These are phyloP conservation scores for Rana temporaria DNA, from an alignment of 2,113 vertebrate genomes.

Conservation along the genomic window DNA sequence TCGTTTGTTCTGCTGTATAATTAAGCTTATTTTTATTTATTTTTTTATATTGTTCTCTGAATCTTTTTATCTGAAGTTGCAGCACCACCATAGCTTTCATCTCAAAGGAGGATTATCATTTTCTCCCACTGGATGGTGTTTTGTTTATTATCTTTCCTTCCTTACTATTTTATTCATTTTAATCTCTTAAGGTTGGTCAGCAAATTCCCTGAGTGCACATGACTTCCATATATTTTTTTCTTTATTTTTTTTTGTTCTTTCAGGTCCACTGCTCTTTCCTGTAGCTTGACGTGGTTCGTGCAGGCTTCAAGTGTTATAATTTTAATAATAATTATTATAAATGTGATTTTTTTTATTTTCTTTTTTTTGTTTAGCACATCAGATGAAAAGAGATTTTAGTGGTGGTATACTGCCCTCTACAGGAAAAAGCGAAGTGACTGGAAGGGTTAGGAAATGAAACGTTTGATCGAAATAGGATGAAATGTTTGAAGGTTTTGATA, in stretches of 20 bases:
- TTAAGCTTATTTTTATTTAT: constrained; percentile 58
- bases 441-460: background rate
- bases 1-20: constrained; percentile 55
- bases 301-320: constrained; percentile 70
- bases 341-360: constrained; percentile 59
- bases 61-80: constrained; percentile 65
- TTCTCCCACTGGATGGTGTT: constrained; percentile 34
- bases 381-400: constrained; percentile 58
- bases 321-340: constrained; percentile 71
- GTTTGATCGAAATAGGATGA: too few species aligned
- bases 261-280: constrained; percentile 60
- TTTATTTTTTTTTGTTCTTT: constrained; percentile 54
- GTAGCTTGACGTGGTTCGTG: constrained; percentile 61
- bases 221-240: background rate
- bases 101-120: constrained; percentile 54
- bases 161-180: constrained; percentile 65
- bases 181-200: constrained; percentile 61
- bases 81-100: constrained; percentile 51
- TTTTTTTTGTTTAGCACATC: constrained; percentile 30
- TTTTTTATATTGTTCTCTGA: constrained; percentile 58
- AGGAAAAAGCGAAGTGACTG: constrained; percentile 60
- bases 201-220: constrained; percentile 58
- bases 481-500: too few species aligned
- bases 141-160: constrained; percentile 60
- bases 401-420: constrained; percentile 78